phyloP scores from a whole-genome alignment of 2,888 invertebrate species.

The Cordilura impudica region DNA sequence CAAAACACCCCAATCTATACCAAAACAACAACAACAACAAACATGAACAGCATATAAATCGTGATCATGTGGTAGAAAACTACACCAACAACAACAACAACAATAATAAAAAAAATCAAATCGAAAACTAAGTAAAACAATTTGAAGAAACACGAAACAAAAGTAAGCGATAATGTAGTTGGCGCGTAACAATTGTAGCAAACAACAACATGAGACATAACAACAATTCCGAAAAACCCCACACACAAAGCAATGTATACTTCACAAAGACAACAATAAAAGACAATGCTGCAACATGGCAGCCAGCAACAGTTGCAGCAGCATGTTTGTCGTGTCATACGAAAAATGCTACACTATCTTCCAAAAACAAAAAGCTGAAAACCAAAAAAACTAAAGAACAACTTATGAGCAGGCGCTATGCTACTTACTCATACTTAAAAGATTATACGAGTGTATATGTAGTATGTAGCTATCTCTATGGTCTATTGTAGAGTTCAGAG shows the following conservation, averaged over 20 bases:
- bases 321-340: conserved; percentile 69
- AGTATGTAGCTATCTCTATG: conserved; percentile 11
- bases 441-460: conserved; percentile 26
- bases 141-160: conserved; percentile 43
- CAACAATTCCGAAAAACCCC: conserved; percentile 62
- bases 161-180: conserved; percentile 59
- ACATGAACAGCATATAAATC: conserved; percentile 70
- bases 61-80: conserved; percentile 75
- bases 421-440: conserved; percentile 45
- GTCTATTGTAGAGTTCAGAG: conserved; percentile 50
- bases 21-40: conserved; percentile 59
- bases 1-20: conserved; percentile 53
- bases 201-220: conserved; percentile 63
- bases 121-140: conserved; percentile 47
- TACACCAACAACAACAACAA: conserved; percentile 66
- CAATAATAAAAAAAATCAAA: conserved; percentile 55
- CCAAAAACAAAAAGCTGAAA: conserved; percentile 13
- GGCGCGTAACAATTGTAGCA: conserved; percentile 64
- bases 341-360: conserved; percentile 57
- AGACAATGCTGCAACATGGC: conserved; percentile 56
- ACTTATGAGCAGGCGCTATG: conserved; percentile 57
- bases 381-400: neutral
- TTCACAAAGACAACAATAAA: conserved; percentile 43
- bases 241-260: conserved; percentile 59
- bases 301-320: conserved; percentile 61